Conservation (phyloP, 1,140 invertebrate species). For the Pachypsylla venusta region DNA sequence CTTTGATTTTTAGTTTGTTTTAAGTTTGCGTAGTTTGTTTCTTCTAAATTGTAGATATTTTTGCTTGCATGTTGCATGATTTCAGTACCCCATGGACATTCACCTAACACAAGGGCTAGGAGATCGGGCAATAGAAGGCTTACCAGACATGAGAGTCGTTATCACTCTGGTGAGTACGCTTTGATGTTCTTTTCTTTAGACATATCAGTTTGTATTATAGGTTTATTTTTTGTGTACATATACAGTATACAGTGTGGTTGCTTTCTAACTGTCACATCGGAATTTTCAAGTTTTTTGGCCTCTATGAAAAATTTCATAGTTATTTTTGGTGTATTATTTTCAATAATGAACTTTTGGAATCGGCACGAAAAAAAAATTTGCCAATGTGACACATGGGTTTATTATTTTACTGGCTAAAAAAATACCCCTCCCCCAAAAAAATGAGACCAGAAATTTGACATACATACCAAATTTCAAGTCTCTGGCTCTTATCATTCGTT, state of each 20-base stretch:
- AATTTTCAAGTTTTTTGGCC: too few species aligned
- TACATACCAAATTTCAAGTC: too few species aligned
- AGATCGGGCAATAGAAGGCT: constrained; percentile 71
- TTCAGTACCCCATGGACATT: constrained; percentile 17
- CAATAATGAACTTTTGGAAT: too few species aligned
- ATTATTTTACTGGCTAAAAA: too few species aligned
- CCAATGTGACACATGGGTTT: too few species aligned
- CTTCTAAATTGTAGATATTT: neutral
- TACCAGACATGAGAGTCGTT: constrained; percentile 86
- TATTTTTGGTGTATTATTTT: too few species aligned
- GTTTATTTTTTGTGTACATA: neutral
- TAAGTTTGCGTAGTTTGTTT: neutral
- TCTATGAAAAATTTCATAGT: too few species aligned
- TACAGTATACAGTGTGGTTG: neutral
- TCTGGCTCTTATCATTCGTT: too few species aligned
- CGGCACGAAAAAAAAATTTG: too few species aligned
- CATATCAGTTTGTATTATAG: neutral
- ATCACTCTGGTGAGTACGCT: constrained; percentile 78
- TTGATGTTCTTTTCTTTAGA: constrained; percentile 3
- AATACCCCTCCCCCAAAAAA: too few species aligned
- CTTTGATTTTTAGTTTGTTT: neutral
- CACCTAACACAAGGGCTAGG: constrained; percentile 36
- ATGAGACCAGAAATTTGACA: too few species aligned
- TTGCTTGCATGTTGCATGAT: constrained; percentile 21
- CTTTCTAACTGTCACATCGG: too few species aligned